Base-by-base conservation (phyloP, 1,140 invertebrate genomes). In the Drosophila pectinifera region DNA sequence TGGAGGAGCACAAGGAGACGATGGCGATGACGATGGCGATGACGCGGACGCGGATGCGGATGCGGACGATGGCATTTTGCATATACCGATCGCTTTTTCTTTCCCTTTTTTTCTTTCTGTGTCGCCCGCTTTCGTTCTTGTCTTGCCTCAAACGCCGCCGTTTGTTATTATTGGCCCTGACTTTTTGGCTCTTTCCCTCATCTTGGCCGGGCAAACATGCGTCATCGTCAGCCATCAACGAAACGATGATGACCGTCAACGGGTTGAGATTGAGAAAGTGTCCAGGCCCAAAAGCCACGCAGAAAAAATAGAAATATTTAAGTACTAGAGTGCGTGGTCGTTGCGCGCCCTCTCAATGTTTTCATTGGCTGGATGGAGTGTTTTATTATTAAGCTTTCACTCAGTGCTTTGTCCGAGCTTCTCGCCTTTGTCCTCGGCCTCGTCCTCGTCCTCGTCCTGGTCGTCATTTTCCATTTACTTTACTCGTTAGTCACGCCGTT, bases 381-480 rank as follows among this genome's bases (percentile, higher is more conserved):
- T 72, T 79, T 76, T 76, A 64, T 75, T 80, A 75, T 80, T 61
- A 80, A 80, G 70, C 77, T 63, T 73, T 68, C 58, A 57, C 43
- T 73, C 31, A 20, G 41, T 31, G 34, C 45, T n/a, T 48, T 72
- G 61, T 31, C 14, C 14, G 18, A 39, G 53, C 45, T 53, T 22
- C 36, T 36, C 49, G 49, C 49, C 49, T 53, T 53, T 53, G 39
- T 16, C 45, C 38, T 26, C n/a, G n/a, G n/a, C n/a, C n/a, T n/a
- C 28, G 22, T 18, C 26, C 16, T 41, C 48, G 18, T 6, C 26
- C 28, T n/a, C 28, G 24, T 18, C 10, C 28, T 57, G 48, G 24
- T 38, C 24, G 42, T 54, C 64, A 69, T 73, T 73, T 73, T 68
- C 58, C 53, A 46, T 57, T 57, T 57, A 24, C 36, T 24, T 57